These are phyloP conservation scores for Sepiola atlantica DNA, from an alignment of 2,888 invertebrate species.

Conservation along the genomic window DNA sequence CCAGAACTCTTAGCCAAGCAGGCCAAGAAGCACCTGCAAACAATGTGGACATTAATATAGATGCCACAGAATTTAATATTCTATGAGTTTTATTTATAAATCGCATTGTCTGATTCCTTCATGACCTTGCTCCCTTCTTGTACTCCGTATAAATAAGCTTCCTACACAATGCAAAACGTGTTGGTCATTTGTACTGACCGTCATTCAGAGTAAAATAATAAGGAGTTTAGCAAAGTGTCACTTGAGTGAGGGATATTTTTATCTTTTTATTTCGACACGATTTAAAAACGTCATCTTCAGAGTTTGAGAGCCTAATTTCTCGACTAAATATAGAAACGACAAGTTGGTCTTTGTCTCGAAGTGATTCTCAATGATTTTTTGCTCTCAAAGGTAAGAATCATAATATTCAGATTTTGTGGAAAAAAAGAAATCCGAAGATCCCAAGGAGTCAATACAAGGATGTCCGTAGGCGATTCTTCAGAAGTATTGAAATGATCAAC, in stretches of 20 bases:
- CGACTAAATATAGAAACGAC: background rate
- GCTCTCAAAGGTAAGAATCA: background rate
- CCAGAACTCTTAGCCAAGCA: background rate
- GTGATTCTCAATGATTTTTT: background rate
- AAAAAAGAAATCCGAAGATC: background rate
- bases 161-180: background rate
- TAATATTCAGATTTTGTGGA: background rate
- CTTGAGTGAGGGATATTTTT: background rate
- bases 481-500: background rate
- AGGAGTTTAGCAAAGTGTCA: background rate
- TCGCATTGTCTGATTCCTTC: background rate
- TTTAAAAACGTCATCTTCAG: background rate
- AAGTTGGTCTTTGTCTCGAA: background rate
- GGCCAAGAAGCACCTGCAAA: background rate
- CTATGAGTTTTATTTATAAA: conserved; percentile 1
- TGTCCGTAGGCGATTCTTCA: background rate
- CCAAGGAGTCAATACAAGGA: background rate
- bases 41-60: background rate
- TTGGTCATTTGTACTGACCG: background rate
- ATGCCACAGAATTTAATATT: background rate
- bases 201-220: conserved; percentile 32
- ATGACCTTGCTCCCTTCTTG: background rate
- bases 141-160: background rate
- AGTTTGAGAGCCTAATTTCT: background rate
- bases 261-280: background rate